These are phyloP conservation scores for Volucella bombylans DNA, from an alignment of 2,888 invertebrate species.

Conservation along the genomic window DNA sequence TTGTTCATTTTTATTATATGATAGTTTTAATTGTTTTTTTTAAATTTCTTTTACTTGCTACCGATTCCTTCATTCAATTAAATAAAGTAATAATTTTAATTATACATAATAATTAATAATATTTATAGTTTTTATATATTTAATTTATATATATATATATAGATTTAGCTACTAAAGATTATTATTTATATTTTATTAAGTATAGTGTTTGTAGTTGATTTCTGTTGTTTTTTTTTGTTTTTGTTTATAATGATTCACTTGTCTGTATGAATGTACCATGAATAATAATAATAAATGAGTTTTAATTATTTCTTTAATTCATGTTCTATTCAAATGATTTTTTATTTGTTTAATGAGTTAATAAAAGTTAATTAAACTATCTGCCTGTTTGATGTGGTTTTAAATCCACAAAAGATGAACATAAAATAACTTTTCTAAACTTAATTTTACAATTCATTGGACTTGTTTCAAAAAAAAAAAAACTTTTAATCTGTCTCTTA, in stretches of 20 bases:
- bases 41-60: slow-evolving; percentile 37
- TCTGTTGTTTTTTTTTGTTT: slow-evolving; percentile 17
- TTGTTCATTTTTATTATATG: slow-evolving; percentile 31
- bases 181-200: slow-evolving; percentile 29
- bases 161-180: slow-evolving; percentile 72
- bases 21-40: slow-evolving; percentile 29
- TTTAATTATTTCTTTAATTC: slow-evolving; percentile 20
- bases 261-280: slow-evolving; percentile 30
- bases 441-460: slow-evolving; percentile 10
- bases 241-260: slow-evolving; percentile 47
- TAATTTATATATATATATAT: slow-evolving; percentile 50
- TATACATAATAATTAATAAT: slow-evolving; percentile 60
- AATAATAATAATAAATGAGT: slow-evolving; percentile 68
- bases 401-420: background rate
- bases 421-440: background rate
- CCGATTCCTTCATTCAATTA: slow-evolving; percentile 57
- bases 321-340: slow-evolving; percentile 16
- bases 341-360: slow-evolving; percentile 5
- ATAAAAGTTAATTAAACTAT: slow-evolving; percentile 15
- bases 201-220: no score
- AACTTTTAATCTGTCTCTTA: slow-evolving; percentile 36
- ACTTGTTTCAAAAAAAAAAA: background rate
- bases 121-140: slow-evolving; percentile 3
- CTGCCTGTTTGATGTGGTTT: no score
- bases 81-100: slow-evolving; percentile 57